These are phyloP conservation scores for Laterallus jamaicensis DNA, from an alignment of 2,113 vertebrate genomes.

Conservation along the genomic window DNA sequence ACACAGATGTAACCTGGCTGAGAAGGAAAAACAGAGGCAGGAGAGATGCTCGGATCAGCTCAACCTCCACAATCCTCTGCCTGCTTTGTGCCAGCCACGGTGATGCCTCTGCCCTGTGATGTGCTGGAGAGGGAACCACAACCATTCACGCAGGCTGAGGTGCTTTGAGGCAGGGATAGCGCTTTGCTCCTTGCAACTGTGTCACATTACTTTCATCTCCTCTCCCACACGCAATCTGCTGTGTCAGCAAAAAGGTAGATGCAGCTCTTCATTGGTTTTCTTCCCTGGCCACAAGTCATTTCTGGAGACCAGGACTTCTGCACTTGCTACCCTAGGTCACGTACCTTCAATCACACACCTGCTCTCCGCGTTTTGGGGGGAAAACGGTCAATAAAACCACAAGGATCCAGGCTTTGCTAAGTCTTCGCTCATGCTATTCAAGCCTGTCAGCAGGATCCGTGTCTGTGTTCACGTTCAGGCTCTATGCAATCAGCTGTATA, in stretches of 20 bases:
- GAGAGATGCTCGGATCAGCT: not conserved
- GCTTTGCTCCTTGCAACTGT: not conserved
- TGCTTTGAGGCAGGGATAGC: not conserved
- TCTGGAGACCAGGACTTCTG: not conserved
- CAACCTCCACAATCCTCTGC: not conserved
- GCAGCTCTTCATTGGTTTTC: not conserved
- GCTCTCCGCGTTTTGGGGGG: not conserved
- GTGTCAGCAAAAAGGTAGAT: not conserved
- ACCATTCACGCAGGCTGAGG: fast-evolving
- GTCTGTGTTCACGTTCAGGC: not conserved
- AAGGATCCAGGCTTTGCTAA: not conserved
- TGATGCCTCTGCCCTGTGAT: fast-evolving
- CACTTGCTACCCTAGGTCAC: not conserved
- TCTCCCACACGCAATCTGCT: not conserved
- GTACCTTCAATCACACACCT: not conserved
- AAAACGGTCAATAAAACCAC: not conserved
- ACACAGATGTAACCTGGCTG: not conserved
- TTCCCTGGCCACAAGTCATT: not conserved
- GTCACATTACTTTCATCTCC: not conserved
- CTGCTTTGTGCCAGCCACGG: not conserved
- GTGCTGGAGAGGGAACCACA: not conserved
- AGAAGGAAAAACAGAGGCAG: not conserved
- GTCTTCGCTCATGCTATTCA: not conserved
- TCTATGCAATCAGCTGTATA: not conserved
- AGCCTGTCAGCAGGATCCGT: not conserved